These are phyloP conservation scores for Fregata magnificens DNA, from an alignment of 2,113 vertebrate genomes.

Conservation along the genomic window DNA sequence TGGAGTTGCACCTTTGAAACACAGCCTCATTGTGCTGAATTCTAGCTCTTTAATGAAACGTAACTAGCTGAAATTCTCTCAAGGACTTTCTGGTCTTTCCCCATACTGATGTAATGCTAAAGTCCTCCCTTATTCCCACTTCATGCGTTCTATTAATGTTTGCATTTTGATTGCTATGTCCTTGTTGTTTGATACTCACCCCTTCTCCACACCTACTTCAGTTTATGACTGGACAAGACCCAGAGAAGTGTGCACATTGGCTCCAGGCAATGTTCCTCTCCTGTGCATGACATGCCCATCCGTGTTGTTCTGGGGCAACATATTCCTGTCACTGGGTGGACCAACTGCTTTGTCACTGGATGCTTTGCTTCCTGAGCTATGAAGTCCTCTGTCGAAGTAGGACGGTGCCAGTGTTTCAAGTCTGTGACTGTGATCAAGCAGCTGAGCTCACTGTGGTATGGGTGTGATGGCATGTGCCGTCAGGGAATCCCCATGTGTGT, in stretches of 20 bases:
- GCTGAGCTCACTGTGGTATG: not conserved
- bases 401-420: rapidly evolving
- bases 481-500: rapidly evolving
- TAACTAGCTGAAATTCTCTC: not conserved
- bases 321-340: not conserved
- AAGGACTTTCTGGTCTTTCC: not conserved
- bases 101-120: not conserved
- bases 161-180: not conserved
- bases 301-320: not conserved
- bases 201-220: not conserved
- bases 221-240: not conserved
- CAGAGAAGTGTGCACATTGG: not conserved
- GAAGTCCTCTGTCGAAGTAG: not conserved
- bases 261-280: not conserved
- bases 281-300: not conserved
- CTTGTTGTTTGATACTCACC: not conserved
- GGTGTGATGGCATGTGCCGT: rapidly evolving
- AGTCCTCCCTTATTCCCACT: not conserved
- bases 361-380: not conserved
- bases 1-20: not conserved
- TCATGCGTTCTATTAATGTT: not conserved
- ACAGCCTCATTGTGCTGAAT: not conserved
- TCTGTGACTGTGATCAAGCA: not conserved
- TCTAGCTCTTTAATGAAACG: not conserved
- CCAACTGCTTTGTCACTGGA: not conserved